Base-by-base conservation (phyloP, 2,888 invertebrate genomes). In the Drosophila rubida region DNA sequence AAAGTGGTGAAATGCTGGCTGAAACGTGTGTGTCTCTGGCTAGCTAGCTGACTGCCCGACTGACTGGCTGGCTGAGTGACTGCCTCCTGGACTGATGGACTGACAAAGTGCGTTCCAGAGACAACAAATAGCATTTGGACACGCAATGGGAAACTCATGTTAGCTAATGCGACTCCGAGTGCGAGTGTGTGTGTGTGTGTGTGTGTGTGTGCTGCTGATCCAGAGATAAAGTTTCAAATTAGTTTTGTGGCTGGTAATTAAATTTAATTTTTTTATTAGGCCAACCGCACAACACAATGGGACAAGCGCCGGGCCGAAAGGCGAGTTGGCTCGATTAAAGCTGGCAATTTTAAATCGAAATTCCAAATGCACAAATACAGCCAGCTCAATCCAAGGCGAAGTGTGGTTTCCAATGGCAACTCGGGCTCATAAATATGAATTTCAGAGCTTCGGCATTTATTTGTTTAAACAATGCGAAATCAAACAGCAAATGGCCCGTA, bases 91-190 rank as follows among this genome's bases (percentile, higher is more conserved):
- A 58, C 53, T 48, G 55, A 37, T 19, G 13, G 44, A 39, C 63
- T 41, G 59, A 51, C 45, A 54, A 58, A 59, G 53, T 76, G 80
- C 71, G 74, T 76, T 73, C 45, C 69, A 61, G 62, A 69, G 65
- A 73, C 71, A 89, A 77, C 80, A 89, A 89, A 85, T 85, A 69
- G 88, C 84, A 68, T 70, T 74, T 73, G 75, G 66, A 73, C 84
- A 85, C 88, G 84, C 84, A 86, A 89, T 85, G 87, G 68, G 77
- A 77, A 88, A 89, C 79, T 89, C 74, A 85, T 88, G 86, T 84
- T 88, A 75, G 87, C 86, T 86, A 88, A 86, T 85, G 77, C 57
- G n/a, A n/a, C n/a, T n/a, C n/a, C 55, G 53, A 37, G 53, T 58
- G 58, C 59, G 25, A 25, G 46, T 44, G 54, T 63, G 66, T 59